Base-by-base conservation (phyloP, 2,888 invertebrate species). In the Napeogenes inachia region DNA sequence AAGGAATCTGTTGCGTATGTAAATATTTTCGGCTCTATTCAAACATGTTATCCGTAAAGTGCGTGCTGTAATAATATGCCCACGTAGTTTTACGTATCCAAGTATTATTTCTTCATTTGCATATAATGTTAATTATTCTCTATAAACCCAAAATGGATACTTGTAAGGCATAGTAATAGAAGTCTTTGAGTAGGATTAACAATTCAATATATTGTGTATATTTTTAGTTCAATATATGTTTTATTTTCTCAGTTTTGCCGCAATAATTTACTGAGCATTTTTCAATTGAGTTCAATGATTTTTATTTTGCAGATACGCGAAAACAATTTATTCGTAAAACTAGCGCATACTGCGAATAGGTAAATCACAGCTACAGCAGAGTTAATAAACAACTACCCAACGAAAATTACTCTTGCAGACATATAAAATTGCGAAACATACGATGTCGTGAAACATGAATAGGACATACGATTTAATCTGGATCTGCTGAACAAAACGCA, bases 381-480 rank as follows among this genome's bases (percentile, higher is more conserved):
- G 60, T 67, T 65, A 61, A 67, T 67, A 67, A 67, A 67, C 64
- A 65, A 65, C 67, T 56, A 56, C 64, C 59, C 62, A 54, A 55
- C 62, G 60, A 57, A 62, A 64, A 65, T 64, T 65, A 57, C 63
- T 61, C 47, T 59, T 57, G 61, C 62, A 66, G 66, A 61, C 61
- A 59, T 65, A 66, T 63, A 68, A 65, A 68, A 68, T 65, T 59
- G 68, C 58, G 54, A 59, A 62, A 69, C 61, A 65, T 60, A 66
- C 64, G 64, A 63, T 59, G 59, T 64, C 63, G 63, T 64, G 68
- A 68, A 65, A 62, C 62, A 62, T 65, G 69, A 68, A 72, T 66
- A 68, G 63, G 69, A 68, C 66, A 55, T 63, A 67, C 68, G 65
- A 68, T 66, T 70, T 68, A 68, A 70, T 73, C 69, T 64, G 63